phyloP scores from a whole-genome alignment of 2,113 vertebrate genomes.

The Nymphicus hollandicus region DNA sequence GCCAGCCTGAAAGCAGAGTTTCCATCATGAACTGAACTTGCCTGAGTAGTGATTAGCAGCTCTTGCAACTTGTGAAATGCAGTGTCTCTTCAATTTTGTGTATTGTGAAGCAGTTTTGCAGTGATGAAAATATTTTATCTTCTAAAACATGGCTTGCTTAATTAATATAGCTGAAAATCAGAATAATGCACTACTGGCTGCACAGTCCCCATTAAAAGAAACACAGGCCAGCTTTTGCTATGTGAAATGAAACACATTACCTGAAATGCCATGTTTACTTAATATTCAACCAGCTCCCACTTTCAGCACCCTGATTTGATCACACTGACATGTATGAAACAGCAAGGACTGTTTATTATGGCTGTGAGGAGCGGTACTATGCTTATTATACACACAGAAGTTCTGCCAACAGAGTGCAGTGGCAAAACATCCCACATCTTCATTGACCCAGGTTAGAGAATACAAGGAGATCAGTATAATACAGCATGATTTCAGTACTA shows the following conservation, averaged over 20 bases:
- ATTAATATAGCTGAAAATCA: not conserved
- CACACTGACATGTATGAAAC: not conserved
- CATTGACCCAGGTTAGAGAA: not conserved
- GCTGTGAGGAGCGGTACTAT: not conserved
- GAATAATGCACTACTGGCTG: not conserved
- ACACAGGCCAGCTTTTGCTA: not conserved
- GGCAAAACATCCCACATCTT: not conserved
- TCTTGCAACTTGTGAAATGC: not conserved
- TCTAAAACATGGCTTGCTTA: not conserved
- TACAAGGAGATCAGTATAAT: not conserved
- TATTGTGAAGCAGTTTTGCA: not conserved
- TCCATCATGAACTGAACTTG: slow-evolving; percentile 75
- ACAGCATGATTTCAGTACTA: not conserved
- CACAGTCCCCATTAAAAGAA: not conserved
- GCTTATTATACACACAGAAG: not conserved
- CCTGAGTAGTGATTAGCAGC: not conserved
- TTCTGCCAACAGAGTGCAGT: not conserved
- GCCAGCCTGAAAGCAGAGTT: slow-evolving; percentile 75
- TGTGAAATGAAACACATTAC: not conserved
- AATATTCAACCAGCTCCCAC: not conserved
- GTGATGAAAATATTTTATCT: not conserved
- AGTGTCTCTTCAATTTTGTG: not conserved
- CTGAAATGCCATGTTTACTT: not conserved
- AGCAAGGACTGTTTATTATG: not conserved
- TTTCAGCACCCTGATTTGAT: not conserved